Base-by-base conservation (phyloP, 1,140 invertebrate genomes). In the Heliconius nattereri region DNA sequence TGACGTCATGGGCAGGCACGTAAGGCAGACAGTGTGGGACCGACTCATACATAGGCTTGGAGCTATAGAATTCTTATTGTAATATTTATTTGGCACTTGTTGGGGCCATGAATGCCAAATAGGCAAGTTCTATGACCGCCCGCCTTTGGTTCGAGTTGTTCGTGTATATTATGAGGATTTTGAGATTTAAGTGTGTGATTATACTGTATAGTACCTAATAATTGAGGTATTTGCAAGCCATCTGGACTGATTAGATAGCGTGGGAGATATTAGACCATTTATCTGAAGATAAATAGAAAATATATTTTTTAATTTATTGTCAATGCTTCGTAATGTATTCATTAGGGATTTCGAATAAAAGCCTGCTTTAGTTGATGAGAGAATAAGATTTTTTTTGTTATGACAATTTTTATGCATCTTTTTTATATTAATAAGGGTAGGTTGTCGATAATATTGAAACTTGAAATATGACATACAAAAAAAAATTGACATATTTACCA, bases 11-110 rank as follows among this genome's bases (percentile, higher is more conserved):
- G 74, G 54, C 40, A 75, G 45, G 76, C 78, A 82, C 78, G 73
- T 79, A 79, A 76, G 81, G 80, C 77, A 82, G 81, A 82, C 81
- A 82, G 78, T 82, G 81, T 79, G 81, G 81, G 81, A 82, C 81
- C 81, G 71, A 73, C 71, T 57, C 71, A 72, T 73, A 81, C 83
- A 83, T 84, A 85, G 88, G 86, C 85, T 71, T 85, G 86, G 85
- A 85, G 85, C 85, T 79, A 85, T 82, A 89, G 87, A 88, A 90
- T 91, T 91, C 90, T 87, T 86, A 94, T 94, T 94, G 92, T 94
- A 85, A 90, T 91, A 88, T 92, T 89, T 92, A 91, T 94, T 94
- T 94, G 91, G 92, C 90, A 90, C 85, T 87, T 85, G 85, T 86
- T 87, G 86, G 82, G 86, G 82, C 80, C 54, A 73, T 90, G 92